phyloP scores from a whole-genome alignment of 2,888 invertebrate species.

The Calameuta idolon region DNA sequence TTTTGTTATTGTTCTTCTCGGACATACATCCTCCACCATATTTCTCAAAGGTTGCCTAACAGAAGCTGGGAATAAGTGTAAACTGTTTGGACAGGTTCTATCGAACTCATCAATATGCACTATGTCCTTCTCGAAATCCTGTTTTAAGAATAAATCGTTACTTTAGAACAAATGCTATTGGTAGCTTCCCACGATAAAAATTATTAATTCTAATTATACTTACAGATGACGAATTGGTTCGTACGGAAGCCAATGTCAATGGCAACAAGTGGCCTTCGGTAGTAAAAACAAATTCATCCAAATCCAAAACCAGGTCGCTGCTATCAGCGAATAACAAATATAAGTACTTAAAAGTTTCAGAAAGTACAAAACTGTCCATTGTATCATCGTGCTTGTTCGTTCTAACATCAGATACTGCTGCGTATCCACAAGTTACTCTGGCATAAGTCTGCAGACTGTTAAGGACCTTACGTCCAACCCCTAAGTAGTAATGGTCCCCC shows the following conservation, averaged over 20 bases:
- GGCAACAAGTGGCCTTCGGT: slow-evolving; percentile 97
- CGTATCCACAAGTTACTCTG: slow-evolving; percentile 95
- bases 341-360: slow-evolving; percentile 98
- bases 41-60: slow-evolving; percentile 87
- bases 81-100: slow-evolving; percentile 87
- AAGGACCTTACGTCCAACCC: slow-evolving; percentile 90
- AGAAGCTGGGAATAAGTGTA: slow-evolving; percentile 84
- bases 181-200: slow-evolving; percentile 10
- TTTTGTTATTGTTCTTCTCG: slow-evolving; percentile 71
- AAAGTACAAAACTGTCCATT: slow-evolving; percentile 98
- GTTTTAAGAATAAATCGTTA: slow-evolving; percentile 16
- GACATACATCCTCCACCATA: slow-evolving; percentile 85
- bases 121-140: slow-evolving; percentile 59
- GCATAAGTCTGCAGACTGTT: slow-evolving; percentile 91
- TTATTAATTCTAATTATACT: slow-evolving; percentile 47
- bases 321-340: slow-evolving; percentile 93
- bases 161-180: not conserved
- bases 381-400: slow-evolving; percentile 93
- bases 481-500: slow-evolving; percentile 93
- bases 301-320: slow-evolving; percentile 82
- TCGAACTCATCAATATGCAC: slow-evolving; percentile 73
- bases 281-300: slow-evolving; percentile 90
- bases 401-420: slow-evolving; percentile 95
- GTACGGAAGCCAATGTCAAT: slow-evolving; percentile 79
- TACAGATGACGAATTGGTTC: slow-evolving; percentile 70